Base-by-base conservation (phyloP, 2,113 vertebrate species). In the Oxygymnocypris stewartii region DNA sequence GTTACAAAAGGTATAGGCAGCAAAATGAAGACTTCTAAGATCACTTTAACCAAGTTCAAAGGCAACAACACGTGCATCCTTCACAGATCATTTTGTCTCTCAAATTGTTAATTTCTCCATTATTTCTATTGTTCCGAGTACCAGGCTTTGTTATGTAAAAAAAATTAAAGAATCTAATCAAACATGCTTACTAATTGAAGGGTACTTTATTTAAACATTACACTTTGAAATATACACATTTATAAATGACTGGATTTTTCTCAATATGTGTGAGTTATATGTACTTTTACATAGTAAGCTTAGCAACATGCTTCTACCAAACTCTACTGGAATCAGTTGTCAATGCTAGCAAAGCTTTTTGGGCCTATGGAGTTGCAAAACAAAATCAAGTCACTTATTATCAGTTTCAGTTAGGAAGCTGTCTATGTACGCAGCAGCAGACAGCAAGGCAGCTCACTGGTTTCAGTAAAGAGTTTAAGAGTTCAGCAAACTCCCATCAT, bases 301-400 rank as follows among this genome's bases (percentile, higher is more conserved):
- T 23, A 10, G 35, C 69, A 4, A 44, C 18, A 25, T 42, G 2
- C 73, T 25, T n/a, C 37, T 1, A 42, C 18, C 11, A 75, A 12
- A 20, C 71, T 40, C 1, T 51, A 16, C 23, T 2, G 12, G 40
- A 25, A 28, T 76, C 73, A 47, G 25, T 16, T 75, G 10, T 76
- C 11, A 51, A 77, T 51, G 6, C 28, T 31, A n/a, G 71, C 10
- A 44, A 44, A 44, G 23, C 23, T 37, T 37, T 73, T 73, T 40
- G 8, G 18, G 18, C 18, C 16, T 73, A 9, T 73, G 9, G 35
- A 20, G 67, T 11, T 73, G 69, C 75, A 49, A 25, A 51, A 51
- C 44, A 35, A 78, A 78, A 20, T 78, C 18, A 51, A 78, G 28
- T 78, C 47, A 78, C 47, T 78, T 77, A 77, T 47, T 23, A n/a